phyloP scores from a whole-genome alignment of 1,140 invertebrate species.

The Portunus trituberculatus region DNA sequence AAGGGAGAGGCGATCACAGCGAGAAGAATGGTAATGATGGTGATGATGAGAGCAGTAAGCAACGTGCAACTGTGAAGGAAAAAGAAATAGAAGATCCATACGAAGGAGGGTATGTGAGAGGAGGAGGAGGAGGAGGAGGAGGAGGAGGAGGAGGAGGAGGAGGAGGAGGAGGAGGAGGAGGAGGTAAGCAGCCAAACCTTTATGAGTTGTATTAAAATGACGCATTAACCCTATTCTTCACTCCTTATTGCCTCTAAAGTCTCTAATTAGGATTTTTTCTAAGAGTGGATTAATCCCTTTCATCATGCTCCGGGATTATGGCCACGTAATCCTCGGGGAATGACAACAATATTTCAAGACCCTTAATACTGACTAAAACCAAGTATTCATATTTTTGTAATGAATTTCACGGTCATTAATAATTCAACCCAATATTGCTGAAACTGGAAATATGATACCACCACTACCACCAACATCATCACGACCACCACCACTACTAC shows the following conservation, averaged over 20 bases:
- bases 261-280: neutral
- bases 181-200: neutral
- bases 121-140: neutral
- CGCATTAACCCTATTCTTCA: neutral
- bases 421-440: neutral
- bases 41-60: neutral
- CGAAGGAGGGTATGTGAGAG: neutral
- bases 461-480: no score
- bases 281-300: conserved; percentile 11
- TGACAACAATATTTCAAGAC: conserved; percentile 1
- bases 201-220: neutral
- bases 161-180: neutral
- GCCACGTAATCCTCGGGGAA: neutral
- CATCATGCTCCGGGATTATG: neutral
- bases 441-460: neutral
- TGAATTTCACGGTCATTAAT: neutral
- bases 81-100: neutral
- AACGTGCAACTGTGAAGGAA: neutral
- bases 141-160: neutral
- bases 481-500: no score
- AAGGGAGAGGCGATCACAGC: neutral
- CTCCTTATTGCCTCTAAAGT: conserved; percentile 21
- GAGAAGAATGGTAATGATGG: conserved; percentile 8
- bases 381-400: neutral
- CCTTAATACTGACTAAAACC: neutral